Base-by-base conservation (phyloP, 2,113 vertebrate species). In the Neolamprologus sp. region DNA sequence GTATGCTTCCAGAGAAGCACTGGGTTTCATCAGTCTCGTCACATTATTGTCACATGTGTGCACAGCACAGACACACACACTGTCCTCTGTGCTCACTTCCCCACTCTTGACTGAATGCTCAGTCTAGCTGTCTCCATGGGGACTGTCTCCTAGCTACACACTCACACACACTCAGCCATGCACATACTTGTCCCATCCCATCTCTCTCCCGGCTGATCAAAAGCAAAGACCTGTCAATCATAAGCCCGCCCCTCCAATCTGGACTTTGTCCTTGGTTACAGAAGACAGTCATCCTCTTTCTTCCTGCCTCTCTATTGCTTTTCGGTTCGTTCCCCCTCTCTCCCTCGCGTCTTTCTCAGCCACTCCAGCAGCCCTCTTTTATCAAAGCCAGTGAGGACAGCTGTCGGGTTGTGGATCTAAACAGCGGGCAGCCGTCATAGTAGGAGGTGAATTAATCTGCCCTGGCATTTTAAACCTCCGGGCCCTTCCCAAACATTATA, bases 171-270 rank as follows among this genome's bases (percentile, higher is more conserved):
- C 85, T 85, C 83, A 65, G 7, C 30, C 47, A 65, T 40, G 11
- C 80, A 51, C 83, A 87, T 82, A 73, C 91, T 80, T 89, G 85
- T 93, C 92, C 89, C 81, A 86, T 93, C 91, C 84, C 51, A 88
- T 95, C 93, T 93, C 89, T 93, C 87, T 78, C 87, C 85, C 75
- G 91, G 86, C 87, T 92, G 93, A 96, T 96, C 93, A 95, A 95
- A 95, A 91, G 84, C 84, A 93, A 91, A 89, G 82, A 49, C 14
- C 90, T 89, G 94, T 93, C 95, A 94, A 92, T 95, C 93, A 93
- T 60, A 65, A 19, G 30, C 71, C 85, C 68, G 2, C 88, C 81
- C 84, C 86, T 91, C 84, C 89, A 84, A 90, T 91, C 91, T 92
- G 86, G 87, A 92, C 86, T 85, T 79, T 63, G 92, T 92, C 87